A percentile compares a stretch with the other conserved stretches of the same genome.
Evolutionary conservation across 1,140 invertebrate species (phyloP).

Genomic region (Teleogryllus occipitalis): DNA sequence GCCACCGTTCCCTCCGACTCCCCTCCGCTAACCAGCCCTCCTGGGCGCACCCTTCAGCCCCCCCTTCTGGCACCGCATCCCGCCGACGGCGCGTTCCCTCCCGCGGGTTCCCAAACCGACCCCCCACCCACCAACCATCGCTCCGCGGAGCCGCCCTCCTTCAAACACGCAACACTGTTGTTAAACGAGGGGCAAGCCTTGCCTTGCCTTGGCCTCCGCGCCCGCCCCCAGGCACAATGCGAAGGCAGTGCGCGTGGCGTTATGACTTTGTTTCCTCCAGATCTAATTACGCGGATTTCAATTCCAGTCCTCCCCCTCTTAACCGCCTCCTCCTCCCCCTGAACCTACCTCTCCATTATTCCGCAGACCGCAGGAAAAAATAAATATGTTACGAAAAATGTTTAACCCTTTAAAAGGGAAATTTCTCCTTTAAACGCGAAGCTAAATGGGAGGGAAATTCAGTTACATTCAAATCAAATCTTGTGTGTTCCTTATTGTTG

Average conservation of each 20-base stretch:
- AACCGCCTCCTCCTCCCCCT: background rate
- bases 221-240: background rate
- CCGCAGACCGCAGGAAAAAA: background rate
- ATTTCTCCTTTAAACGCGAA: background rate
- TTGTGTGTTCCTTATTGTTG: slow-evolving; percentile 1
- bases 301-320: background rate
- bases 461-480: slow-evolving; percentile 5
- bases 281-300: background rate
- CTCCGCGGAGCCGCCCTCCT: background rate
- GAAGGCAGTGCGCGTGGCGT: background rate
- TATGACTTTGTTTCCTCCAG: slow-evolving; percentile 4
- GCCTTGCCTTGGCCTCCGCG: background rate
- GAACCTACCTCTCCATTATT: background rate
- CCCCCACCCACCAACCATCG: too few species aligned
- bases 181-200: background rate
- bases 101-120: too few species aligned
- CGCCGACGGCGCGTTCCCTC: too few species aligned
- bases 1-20: too few species aligned
- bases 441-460: background rate
- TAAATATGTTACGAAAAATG: background rate
- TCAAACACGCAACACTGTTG: background rate
- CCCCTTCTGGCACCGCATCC: too few species aligned
- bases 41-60: too few species aligned
- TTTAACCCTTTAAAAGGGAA: background rate
- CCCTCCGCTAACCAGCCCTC: too few species aligned